These are phyloP conservation scores for Bolinopsis microptera DNA, from an alignment of 37 sponge, comb jelly and placozoan genomes.

Conservation along the genomic window DNA sequence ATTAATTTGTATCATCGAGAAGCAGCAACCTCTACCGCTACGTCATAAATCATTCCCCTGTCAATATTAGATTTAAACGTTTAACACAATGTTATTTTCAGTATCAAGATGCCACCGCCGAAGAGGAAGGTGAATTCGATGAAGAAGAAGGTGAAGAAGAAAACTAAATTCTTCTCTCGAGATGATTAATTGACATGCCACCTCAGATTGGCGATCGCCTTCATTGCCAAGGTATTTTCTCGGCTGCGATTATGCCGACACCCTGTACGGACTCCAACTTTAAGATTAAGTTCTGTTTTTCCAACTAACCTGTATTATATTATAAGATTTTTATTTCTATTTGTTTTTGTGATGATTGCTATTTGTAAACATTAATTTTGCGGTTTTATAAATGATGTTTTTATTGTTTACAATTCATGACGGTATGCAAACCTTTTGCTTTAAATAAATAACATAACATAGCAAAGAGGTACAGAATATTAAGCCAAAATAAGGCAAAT, in stretches of 20 bases:
- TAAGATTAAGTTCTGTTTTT: neutral
- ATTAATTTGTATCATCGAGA: too few species aligned
- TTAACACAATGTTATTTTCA: too few species aligned
- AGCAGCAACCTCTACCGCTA: too few species aligned
- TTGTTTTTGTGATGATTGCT: neutral
- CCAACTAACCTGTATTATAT: neutral
- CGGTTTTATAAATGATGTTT: neutral
- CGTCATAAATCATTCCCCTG: too few species aligned
- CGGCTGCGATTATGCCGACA: neutral
- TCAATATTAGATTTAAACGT: too few species aligned
- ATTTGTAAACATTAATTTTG: neutral
- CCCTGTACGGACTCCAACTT: neutral
- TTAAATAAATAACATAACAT: too few species aligned
- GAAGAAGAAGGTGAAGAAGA: constrained; percentile 86
- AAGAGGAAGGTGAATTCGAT: constrained; percentile 94
- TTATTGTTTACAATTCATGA: too few species aligned
- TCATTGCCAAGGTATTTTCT: too few species aligned
- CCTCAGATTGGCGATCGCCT: neutral
- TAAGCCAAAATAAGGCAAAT: too few species aligned
- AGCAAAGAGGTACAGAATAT: too few species aligned
- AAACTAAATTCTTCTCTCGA: neutral
- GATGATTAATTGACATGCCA: neutral
- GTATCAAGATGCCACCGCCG: constrained; percentile 99
- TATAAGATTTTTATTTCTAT: neutral
- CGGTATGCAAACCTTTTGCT: too few species aligned